phyloP scores from a whole-genome alignment of 2,888 invertebrate species.

The Dione juno region DNA sequence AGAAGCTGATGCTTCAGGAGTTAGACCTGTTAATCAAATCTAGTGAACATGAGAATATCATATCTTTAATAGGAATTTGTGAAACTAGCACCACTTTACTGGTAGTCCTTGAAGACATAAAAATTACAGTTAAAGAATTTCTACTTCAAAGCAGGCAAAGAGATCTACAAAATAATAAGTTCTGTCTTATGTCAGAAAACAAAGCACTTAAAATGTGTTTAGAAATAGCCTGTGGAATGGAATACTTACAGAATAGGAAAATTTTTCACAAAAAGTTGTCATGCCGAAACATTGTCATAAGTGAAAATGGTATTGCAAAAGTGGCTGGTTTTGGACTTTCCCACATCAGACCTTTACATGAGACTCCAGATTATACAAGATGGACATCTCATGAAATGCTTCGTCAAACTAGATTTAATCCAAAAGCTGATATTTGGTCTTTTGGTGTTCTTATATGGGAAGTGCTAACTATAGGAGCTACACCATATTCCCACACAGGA shows the following conservation, averaged over 20 bases:
- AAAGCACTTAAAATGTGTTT: conserved; percentile 85
- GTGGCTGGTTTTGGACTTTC: conserved; percentile 90
- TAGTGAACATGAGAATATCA: conserved; percentile 87
- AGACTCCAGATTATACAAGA: conserved; percentile 88
- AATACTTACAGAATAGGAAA: conserved; percentile 86
- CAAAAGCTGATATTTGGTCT: conserved; percentile 92
- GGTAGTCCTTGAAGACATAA: conserved; percentile 88
- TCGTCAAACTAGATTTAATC: conserved; percentile 86
- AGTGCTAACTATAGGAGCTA: conserved; percentile 89
- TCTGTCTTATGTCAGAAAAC: conserved; percentile 85
- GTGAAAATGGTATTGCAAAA: conserved; percentile 87
- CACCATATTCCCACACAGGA: conserved; percentile 88
- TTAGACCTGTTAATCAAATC: conserved; percentile 88
- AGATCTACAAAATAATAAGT: conserved; percentile 80
- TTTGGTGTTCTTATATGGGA: conserved; percentile 93
- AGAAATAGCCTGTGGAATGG: conserved; percentile 88
- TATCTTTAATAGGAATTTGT: conserved; percentile 90
- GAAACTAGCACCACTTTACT: conserved; percentile 90
- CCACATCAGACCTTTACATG: conserved; percentile 84
- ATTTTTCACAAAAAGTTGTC: conserved; percentile 89
- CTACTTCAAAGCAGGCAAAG: conserved; percentile 85
- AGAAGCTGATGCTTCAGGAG: conserved; percentile 85
- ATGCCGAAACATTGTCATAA: conserved; percentile 88
- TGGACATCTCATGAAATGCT: conserved; percentile 92
- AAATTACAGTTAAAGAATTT: conserved; percentile 87